Conservation (phyloP, 2,797 vertebrate genomes). For the Notamacropus eugenii region DNA sequence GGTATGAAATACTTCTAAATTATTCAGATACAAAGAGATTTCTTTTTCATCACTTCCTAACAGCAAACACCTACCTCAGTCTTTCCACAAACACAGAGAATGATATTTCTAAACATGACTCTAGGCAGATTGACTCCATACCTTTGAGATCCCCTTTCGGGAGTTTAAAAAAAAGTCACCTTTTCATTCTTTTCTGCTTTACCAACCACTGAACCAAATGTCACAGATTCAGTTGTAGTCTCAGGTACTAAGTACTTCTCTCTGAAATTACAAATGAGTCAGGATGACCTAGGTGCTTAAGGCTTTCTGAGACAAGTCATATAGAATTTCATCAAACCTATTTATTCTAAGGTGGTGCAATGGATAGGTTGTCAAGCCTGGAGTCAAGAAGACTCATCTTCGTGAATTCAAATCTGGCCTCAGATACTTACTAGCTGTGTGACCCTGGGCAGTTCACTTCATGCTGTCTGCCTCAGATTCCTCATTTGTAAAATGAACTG, state of each 20-base stretch:
- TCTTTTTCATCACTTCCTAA: constrained; percentile 9
- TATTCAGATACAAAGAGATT: background rate
- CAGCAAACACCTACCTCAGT: constrained; percentile 4
- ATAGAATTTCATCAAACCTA: constrained; percentile 56
- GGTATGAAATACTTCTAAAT: too few species aligned
- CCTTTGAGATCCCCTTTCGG: constrained; percentile 49
- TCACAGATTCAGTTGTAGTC: background rate
- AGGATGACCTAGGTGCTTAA: constrained; percentile 54
- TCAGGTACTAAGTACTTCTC: constrained; percentile 39
- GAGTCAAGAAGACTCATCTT: too few species aligned
- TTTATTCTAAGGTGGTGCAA: too few species aligned
- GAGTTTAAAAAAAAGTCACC: constrained; percentile 19
- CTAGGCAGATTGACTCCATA: constrained; percentile 33
- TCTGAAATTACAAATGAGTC: constrained; percentile 36
- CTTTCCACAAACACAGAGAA: background rate
- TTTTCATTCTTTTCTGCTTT: constrained; percentile 15
- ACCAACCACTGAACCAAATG: constrained; percentile 18
- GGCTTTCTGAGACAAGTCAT: constrained; percentile 16
- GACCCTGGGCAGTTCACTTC: too few species aligned
- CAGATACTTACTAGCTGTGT: too few species aligned
- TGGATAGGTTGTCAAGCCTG: too few species aligned
- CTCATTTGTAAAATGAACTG: too few species aligned
- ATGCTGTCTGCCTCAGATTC: too few species aligned
- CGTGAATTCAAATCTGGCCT: too few species aligned
- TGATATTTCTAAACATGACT: constrained; percentile 44